phyloP scores from a whole-genome alignment of 1,140 invertebrate genomes.

The Sesamia nonagrioides region DNA sequence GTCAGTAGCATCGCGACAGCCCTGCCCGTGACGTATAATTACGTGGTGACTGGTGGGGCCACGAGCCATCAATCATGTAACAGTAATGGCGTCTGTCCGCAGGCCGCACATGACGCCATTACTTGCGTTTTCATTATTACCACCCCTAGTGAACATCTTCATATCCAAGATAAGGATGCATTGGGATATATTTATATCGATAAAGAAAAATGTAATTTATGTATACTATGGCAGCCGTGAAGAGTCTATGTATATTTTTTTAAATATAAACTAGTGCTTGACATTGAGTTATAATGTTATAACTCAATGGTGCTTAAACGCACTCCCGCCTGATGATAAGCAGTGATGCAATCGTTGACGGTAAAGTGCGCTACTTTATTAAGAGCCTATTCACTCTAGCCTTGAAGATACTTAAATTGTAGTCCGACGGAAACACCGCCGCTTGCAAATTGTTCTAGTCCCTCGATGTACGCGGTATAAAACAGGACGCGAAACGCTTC shows the following conservation, averaged over 20 bases:
- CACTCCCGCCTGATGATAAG: too few species aligned
- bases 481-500: too few species aligned
- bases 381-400: too few species aligned
- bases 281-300: too few species aligned
- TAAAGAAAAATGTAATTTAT: background rate
- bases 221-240: background rate
- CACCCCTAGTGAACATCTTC: conserved; percentile 4
- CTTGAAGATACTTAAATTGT: too few species aligned
- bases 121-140: conserved; percentile 37
- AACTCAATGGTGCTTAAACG: too few species aligned
- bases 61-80: conserved; percentile 32
- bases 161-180: conserved; percentile 11
- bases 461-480: too few species aligned
- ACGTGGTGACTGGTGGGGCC: background rate
- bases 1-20: background rate
- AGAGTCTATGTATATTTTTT: background rate
- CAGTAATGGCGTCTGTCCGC: conserved; percentile 19
- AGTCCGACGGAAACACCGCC: too few species aligned
- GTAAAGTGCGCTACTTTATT: too few species aligned
- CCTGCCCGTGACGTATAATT: conserved; percentile 17
- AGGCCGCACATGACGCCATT: conserved; percentile 37
- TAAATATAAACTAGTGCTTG: too few species aligned
- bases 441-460: too few species aligned
- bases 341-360: too few species aligned
- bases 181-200: conserved; percentile 5